Conservation (phyloP, 2,888 invertebrate species). For the Megalurothrips usitatus region DNA sequence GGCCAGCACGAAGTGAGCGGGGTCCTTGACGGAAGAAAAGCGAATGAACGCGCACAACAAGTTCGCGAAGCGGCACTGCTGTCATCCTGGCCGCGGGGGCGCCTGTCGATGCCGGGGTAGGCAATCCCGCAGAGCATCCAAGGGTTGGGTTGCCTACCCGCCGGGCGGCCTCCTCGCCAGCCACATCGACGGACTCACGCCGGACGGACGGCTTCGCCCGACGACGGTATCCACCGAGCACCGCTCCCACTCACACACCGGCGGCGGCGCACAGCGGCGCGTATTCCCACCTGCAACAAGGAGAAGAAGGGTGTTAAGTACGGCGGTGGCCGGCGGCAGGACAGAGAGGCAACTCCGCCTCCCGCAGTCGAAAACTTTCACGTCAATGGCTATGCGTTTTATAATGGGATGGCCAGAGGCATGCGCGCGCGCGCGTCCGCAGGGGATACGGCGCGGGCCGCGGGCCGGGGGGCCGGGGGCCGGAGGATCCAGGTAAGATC, state of each 20-base stretch:
- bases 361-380: slow-evolving; percentile 7
- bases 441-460: no score
- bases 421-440: no score
- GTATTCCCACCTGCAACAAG: slow-evolving; percentile 20
- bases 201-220: neutral
- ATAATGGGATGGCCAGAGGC: neutral
- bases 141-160: neutral
- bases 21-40: no score
- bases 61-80: no score
- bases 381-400: slow-evolving; percentile 1
- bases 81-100: neutral
- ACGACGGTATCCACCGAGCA: neutral
- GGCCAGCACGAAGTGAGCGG: no score
- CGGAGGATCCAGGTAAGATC: no score
- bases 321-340: neutral
- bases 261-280: neutral
- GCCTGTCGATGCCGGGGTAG: neutral
- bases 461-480: no score
- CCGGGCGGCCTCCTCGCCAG: neutral
- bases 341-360: neutral
- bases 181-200: neutral
- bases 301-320: neutral
- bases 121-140: neutral
- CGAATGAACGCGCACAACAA: no score
- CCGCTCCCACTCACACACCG: neutral